A percentile compares a stretch with the other conserved stretches of the same genome.
Conservation (phyloP, 2,888 invertebrate genomes). For the Eupithecia pulchellata region DNA sequence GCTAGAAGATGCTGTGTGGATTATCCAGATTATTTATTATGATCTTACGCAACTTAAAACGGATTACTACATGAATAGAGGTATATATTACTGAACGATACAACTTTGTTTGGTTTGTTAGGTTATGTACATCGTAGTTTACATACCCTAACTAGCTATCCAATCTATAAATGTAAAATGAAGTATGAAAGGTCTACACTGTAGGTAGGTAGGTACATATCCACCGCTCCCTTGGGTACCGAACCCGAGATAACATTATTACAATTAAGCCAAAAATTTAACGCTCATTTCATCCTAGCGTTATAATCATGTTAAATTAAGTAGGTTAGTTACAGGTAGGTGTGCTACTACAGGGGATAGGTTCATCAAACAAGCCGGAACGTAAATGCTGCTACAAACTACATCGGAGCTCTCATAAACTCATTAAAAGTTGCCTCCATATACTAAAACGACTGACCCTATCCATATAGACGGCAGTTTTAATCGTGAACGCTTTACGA, state of each 20-base stretch:
- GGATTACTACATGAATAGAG: no score
- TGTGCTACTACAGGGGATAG: slow-evolving; percentile 54
- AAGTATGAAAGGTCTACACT: not conserved
- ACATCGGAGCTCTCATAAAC: slow-evolving; percentile 71
- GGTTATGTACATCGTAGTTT: not conserved
- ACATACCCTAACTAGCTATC: not conserved
- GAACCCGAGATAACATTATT: slow-evolving; percentile 17
- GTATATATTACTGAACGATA: no score
- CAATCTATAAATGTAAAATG: not conserved
- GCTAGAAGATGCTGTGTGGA: no score
- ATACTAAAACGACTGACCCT: slow-evolving; percentile 74
- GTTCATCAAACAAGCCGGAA: slow-evolving; percentile 50
- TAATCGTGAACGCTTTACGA: slow-evolving; percentile 80
- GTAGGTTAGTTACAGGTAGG: not conserved
- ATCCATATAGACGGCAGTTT: slow-evolving; percentile 77
- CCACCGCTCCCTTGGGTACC: not conserved
- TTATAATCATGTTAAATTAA: slow-evolving; percentile 14
- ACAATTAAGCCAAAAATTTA: slow-evolving; percentile 13
- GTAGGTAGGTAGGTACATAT: not conserved
- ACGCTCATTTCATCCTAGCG: slow-evolving; percentile 8
- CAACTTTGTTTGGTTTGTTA: no score
- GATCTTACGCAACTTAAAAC: no score
- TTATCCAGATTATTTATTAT: no score
- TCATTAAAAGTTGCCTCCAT: slow-evolving; percentile 80
- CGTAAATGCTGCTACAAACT: slow-evolving; percentile 49